Evolutionary conservation across 2,888 invertebrate species (phyloP), one percentile per base, ranked within the genome.

Genomic region (Hydraecia micacea): DNA sequence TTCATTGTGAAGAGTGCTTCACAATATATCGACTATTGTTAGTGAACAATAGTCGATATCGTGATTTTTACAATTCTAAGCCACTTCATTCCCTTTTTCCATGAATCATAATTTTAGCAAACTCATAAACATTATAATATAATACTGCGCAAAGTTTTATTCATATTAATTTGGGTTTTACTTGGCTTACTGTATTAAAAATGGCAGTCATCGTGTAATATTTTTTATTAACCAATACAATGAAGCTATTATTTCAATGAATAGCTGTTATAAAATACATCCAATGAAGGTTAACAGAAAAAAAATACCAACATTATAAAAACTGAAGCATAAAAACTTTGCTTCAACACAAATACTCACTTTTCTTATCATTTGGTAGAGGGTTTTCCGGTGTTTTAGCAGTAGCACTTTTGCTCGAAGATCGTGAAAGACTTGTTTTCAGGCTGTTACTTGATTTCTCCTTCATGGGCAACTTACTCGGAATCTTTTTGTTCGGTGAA

Each of bases 401-500:
- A 87, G 95, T 97, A 71, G 97, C 96, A 86, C 97, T 97, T 94
- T 97, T 97, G 94, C 97, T 97, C 11, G 97, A 97, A 65, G 97
- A 97, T 86, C 97, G 96, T 9, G 97, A 97, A 49, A 97, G 92
- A 86, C 97, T 97, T 46, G 97, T 97, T 82, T 97, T 96, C 11
- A 96, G 83, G 86, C 96, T 96, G 91, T 94, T 95, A 88, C 94
- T 96, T 2, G 96, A 97, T 86, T 96, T 97, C 82, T 96, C 96
- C 86, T 96, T 96, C 68, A 93, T 95, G 60, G 95, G 97, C 88
- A 97, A 91, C 91, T 97, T 97, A 89, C 97, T 96, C 74, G 97
- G 97, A 69, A 97, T 96, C 94, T 98, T 98, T 95, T 98, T 98
- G 80, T 97, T 98, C 79, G 98, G 98, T 42, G 98, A 98, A 77